Percentiles rank a stretch among this genome's conserved stretches.
These are phyloP conservation scores for Lumbricus terrestris DNA, from an alignment of 2,888 invertebrate species.

Conservation along the genomic window DNA sequence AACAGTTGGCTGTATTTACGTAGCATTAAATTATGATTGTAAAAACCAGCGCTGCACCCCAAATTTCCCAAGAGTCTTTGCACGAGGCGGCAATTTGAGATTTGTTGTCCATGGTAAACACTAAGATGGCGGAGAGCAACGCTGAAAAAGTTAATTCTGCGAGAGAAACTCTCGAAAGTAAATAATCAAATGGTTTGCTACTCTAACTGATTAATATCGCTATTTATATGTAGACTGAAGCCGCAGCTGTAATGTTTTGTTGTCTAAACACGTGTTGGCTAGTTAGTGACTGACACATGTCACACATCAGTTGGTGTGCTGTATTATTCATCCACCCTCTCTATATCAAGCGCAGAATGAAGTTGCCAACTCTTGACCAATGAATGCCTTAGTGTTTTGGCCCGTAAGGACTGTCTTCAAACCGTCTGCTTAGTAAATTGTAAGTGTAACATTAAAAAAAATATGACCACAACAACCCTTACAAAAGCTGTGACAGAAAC, in stretches of 20 bases:
- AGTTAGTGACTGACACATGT: background rate
- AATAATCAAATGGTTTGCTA: conserved; percentile 11
- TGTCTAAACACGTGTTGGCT: background rate
- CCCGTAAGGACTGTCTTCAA: background rate
- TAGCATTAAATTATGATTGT: no score
- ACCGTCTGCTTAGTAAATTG: background rate
- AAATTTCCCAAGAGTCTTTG: no score
- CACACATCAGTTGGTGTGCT: background rate
- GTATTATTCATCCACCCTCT: background rate
- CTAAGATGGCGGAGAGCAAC: background rate
- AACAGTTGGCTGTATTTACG: no score
- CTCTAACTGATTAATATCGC: background rate
- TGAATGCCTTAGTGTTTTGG: background rate
- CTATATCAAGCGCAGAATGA: background rate
- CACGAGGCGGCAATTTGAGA: background rate
- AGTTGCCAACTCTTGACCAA: no score
- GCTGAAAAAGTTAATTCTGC: conserved; percentile 41
- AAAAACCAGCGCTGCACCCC: no score
- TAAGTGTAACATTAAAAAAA: background rate
- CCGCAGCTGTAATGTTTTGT: background rate
- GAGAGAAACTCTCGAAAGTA: conserved; percentile 37
- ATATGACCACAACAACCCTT: background rate
- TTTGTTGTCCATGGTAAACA: background rate
- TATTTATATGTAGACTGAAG: background rate
- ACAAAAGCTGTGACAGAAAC: background rate